Evolutionary conservation across 2,797 vertebrate genomes (phyloP), one percentile per base, ranked within the genome.

Genomic region (Leptoclinus maculatus): DNA sequence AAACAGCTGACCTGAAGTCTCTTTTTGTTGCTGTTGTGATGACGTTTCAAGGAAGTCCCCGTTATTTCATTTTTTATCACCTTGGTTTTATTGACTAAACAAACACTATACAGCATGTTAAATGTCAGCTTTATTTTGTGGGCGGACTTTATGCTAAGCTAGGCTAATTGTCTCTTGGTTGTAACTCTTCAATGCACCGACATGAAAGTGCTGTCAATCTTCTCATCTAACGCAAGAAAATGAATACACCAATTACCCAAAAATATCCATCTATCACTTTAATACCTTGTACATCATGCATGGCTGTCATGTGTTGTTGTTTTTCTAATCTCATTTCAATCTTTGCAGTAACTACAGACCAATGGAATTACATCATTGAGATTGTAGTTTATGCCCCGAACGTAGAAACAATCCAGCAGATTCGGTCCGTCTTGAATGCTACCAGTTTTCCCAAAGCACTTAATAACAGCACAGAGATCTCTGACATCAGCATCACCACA

Each of bases 401-500:
- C 19, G 36, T 27, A 7, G 49, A 66, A 56, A 54, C 60, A 34
- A 60, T 89, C n/a, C 47, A 86, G 53, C 41, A 41, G 17, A 54
- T 92, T 27, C 62, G 32, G 59, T 70, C 71, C 2, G 10, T 54
- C 7, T 27, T 92, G 58, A 72, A 88, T 14, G 64, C 64, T 6
- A 32, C 76, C 7, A 71, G 5, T 65, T 65, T 88, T 32, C 93
- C 89, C 29, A 2, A 82, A 39, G 58, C 67, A 34, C 5, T 92
- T 16, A 65, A 82, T 56, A 89, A 85, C 63, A n/a, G 4, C 47
- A 89, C 86, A 23, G 32, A 78, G 23, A 69, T 94, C 54, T 58
- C 67, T 21, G 34, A 80, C 4, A 64, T 86, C 3, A 54, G 25
- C 7, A 14, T 93, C 60, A 91, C 86, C 74, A 93, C 87, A 41